phyloP scores from a whole-genome alignment of 2,888 invertebrate species.

The Adelognathus sp. region DNA sequence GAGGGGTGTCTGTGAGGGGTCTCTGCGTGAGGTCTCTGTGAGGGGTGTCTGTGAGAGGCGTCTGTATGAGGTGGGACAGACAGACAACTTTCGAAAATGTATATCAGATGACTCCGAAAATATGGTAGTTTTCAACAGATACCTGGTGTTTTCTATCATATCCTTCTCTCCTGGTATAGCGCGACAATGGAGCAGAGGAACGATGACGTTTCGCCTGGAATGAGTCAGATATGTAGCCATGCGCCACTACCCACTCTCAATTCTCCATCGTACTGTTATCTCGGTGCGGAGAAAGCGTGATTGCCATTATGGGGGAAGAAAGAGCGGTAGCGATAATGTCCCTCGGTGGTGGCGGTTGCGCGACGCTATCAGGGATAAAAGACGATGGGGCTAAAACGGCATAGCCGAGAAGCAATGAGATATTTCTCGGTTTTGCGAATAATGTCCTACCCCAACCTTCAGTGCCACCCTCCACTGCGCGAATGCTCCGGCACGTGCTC shows the following conservation, averaged over 20 bases:
- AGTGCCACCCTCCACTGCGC: background rate
- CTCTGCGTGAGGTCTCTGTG: too few relatives aligned
- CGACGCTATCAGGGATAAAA: slow-evolving; percentile 80
- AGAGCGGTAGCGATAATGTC: slow-evolving; percentile 81
- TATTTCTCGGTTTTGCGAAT: slow-evolving; percentile 41
- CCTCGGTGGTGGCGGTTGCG: slow-evolving; percentile 69
- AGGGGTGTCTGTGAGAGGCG: too few relatives aligned
- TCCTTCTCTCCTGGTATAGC: background rate
- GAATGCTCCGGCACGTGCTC: slow-evolving; percentile 59
- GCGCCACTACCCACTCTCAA: slow-evolving; percentile 74
- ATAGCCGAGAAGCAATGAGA: slow-evolving; percentile 37
- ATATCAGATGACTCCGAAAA: too few relatives aligned
- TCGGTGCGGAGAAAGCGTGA: slow-evolving; percentile 80
- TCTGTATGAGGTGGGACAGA: too few relatives aligned
- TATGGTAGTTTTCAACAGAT: too few relatives aligned
- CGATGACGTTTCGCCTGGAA: slow-evolving; percentile 26
- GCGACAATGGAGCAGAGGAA: slow-evolving; percentile 8
- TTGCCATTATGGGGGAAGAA: slow-evolving; percentile 81
- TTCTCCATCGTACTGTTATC: slow-evolving; percentile 79
- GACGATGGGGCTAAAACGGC: slow-evolving; percentile 65
- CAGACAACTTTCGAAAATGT: too few relatives aligned
- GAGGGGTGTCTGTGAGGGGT: too few relatives aligned
- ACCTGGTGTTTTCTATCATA: background rate
- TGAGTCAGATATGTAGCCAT: slow-evolving; percentile 35
- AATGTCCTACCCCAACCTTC: slow-evolving; percentile 40